phyloP scores from a whole-genome alignment of 2,113 vertebrate species.

The Lontra canadensis region DNA sequence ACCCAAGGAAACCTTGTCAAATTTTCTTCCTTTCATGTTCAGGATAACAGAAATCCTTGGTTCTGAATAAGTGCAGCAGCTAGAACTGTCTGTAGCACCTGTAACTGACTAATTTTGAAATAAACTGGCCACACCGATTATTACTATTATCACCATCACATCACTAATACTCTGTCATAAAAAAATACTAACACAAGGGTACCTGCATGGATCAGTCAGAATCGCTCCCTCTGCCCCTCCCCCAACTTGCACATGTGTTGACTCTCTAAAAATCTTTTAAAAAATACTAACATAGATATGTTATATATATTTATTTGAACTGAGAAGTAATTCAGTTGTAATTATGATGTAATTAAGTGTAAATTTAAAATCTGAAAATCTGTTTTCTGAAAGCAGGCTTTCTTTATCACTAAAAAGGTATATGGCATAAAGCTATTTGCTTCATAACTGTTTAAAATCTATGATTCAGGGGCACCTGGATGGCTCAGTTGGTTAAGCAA shows the following conservation, averaged over 20 bases:
- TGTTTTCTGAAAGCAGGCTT: background rate
- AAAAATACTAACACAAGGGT: background rate
- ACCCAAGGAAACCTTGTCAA: no score
- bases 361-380: background rate
- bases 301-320: background rate
- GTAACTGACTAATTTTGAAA: background rate
- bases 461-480: no score
- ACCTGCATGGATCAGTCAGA: background rate
- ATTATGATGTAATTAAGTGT: background rate
- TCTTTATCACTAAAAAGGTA: background rate
- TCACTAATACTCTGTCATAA: background rate
- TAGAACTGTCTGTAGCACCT: background rate
- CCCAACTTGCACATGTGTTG: background rate
- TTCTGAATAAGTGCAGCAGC: background rate
- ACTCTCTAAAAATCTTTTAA: background rate
- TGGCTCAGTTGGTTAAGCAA: no score
- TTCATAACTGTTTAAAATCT: background rate
- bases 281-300: background rate
- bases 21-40: background rate
- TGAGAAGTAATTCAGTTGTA: background rate
- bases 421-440: background rate
- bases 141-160: background rate
- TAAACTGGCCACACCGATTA: background rate
- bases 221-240: background rate
- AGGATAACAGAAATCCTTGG: background rate